These are phyloP conservation scores for Sylvilagus bachmani DNA, from an alignment of 2,113 vertebrate species.

Conservation along the genomic window DNA sequence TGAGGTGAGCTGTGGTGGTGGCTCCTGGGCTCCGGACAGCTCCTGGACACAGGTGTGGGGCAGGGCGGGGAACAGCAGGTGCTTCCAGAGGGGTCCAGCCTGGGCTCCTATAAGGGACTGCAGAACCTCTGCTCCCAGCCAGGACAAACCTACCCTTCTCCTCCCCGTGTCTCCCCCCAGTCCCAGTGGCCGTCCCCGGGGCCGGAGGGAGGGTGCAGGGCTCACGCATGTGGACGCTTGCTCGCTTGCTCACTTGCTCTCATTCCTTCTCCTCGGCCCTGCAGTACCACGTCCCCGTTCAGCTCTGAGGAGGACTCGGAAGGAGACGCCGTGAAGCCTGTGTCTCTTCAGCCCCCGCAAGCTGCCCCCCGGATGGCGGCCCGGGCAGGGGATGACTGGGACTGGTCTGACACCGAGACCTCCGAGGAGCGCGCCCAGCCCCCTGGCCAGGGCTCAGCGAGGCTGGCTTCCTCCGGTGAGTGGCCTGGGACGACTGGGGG, in stretches of 20 bases:
- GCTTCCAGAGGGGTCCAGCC: not conserved
- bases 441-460: slow-evolving; percentile 26
- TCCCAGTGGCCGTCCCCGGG: not conserved
- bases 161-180: not conserved
- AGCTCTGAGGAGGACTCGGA: slow-evolving; percentile 83
- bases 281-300: slow-evolving; percentile 84
- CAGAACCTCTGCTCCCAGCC: not conserved
- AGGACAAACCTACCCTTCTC: not conserved
- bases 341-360: not conserved
- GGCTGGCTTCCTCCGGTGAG: slow-evolving; percentile 66
- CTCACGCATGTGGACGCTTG: not conserved
- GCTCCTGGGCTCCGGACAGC: not conserved
- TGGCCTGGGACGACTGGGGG: not conserved
- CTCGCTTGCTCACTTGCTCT: rapidly evolving
- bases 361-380: not conserved
- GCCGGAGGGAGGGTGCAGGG: not conserved
- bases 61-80: not conserved
- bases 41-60: not conserved
- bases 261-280: not conserved
- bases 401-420: slow-evolving; percentile 82
- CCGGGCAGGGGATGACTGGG: slow-evolving; percentile 6
- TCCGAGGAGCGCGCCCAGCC: slow-evolving; percentile 63
- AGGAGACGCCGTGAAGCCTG: slow-evolving; percentile 33
- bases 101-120: not conserved
- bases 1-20: slow-evolving; percentile 59